Conservation (phyloP, 92 coral and sea anemone species). For the Epizoanthus rinbou region DNA sequence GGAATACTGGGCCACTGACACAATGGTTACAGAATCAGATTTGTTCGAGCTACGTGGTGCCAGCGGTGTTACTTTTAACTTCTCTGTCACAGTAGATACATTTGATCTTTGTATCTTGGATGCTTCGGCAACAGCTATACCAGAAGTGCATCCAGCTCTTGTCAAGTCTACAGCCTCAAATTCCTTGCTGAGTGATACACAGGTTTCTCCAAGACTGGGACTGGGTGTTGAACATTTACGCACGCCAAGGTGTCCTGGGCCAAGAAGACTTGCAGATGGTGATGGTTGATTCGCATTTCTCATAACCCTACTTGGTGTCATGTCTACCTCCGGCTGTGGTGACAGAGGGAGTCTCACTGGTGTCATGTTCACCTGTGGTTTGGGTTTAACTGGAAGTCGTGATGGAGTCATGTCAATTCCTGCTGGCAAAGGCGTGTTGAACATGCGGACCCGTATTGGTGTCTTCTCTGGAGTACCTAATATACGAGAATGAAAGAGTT, state of each 20-base stretch:
- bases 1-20: constrained; percentile 12
- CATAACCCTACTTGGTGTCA: constrained; percentile 10
- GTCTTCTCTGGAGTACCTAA: constrained; percentile 62
- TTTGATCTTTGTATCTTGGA: too few species aligned
- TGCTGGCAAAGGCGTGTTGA: constrained; percentile 57
- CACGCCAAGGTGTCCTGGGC: neutral
- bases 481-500: too few species aligned
- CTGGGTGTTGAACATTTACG: neutral
- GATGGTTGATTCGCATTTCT: neutral
- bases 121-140: neutral
- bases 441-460: constrained; percentile 52
- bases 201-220: constrained; percentile 26
- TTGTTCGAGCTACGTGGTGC: neutral
- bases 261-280: neutral
- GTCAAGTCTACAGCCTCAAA: constrained; percentile 57
- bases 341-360: neutral
- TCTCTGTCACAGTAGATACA: neutral
- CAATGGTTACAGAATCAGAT: neutral
- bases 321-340: neutral
- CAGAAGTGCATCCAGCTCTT: neutral
- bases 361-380: neutral
- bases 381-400: constrained; percentile 5
- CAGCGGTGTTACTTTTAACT: neutral
- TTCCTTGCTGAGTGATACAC: constrained; percentile 59
- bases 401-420: constrained; percentile 41